Conservation (phyloP, 1,140 invertebrate species). For the Magallana gigas region DNA sequence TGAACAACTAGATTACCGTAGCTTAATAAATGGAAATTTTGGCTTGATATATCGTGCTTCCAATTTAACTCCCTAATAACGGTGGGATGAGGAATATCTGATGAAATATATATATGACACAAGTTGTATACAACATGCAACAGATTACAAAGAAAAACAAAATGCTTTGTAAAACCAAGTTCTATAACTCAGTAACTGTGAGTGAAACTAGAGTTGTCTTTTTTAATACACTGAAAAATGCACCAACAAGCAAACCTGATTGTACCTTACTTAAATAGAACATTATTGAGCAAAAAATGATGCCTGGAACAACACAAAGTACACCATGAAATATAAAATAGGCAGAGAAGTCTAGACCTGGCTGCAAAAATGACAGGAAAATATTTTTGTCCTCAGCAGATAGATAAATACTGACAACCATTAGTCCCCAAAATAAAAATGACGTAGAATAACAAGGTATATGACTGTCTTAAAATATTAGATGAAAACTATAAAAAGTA, state of each 20-base stretch:
- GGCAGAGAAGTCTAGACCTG: neutral
- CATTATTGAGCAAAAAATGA: slow-evolving; percentile 7
- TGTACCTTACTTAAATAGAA: slow-evolving; percentile 28
- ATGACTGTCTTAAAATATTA: slow-evolving; percentile 23
- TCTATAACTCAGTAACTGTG: neutral
- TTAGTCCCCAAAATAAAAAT: neutral
- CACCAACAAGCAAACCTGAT: slow-evolving; percentile 4
- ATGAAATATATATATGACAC: neutral
- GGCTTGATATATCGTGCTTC: slow-evolving; percentile 12
- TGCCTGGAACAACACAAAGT: neutral
- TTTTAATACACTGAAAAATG: neutral
- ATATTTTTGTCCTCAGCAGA: neutral
- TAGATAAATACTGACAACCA: neutral
- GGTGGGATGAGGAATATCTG: slow-evolving; percentile 2
- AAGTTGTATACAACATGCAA: slow-evolving; percentile 15
- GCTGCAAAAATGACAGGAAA: neutral
- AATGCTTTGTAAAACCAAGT: neutral
- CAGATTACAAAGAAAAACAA: neutral
- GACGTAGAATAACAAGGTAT: neutral
- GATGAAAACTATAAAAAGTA: slow-evolving; percentile 26
- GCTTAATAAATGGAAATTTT: neutral
- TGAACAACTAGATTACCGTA: neutral
- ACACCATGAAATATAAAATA: neutral
- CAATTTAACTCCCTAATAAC: neutral
- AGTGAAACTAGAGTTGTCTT: slow-evolving; percentile 13